These are phyloP conservation scores for Callimorpha dominula DNA, from an alignment of 2,888 invertebrate species.

Conservation along the genomic window DNA sequence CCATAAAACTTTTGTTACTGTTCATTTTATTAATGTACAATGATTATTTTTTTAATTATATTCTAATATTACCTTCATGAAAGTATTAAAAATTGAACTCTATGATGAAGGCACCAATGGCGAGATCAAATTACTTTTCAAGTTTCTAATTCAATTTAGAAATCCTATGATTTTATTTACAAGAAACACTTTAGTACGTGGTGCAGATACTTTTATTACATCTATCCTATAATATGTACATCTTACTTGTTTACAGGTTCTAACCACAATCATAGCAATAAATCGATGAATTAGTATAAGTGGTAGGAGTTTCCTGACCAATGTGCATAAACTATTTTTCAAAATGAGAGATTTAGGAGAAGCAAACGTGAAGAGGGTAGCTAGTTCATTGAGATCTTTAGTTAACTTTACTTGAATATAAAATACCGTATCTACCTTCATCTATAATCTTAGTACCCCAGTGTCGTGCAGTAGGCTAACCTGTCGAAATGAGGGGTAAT, in stretches of 20 bases:
- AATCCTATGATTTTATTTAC: not conserved
- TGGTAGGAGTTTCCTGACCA: not conserved
- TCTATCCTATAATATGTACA: not conserved
- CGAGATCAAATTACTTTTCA: not conserved
- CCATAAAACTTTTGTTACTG: not conserved
- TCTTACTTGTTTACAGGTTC: not conserved
- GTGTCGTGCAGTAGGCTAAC: conserved; percentile 55
- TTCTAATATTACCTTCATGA: not conserved
- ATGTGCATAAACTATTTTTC: too few species aligned
- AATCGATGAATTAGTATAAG: not conserved
- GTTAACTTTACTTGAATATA: not conserved
- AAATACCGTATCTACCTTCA: conserved; percentile 47
- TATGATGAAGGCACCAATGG: not conserved
- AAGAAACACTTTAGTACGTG: not conserved
- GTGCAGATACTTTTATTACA: not conserved
- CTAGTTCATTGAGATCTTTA: too few species aligned
- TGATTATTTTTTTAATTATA: not conserved
- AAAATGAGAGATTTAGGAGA: too few species aligned
- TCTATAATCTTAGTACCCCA: conserved; percentile 17
- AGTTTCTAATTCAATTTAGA: not conserved
- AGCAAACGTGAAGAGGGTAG: too few species aligned
- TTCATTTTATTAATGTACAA: not conserved
- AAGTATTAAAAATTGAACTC: not conserved
- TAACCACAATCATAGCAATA: not conserved
- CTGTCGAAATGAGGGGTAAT: conserved; percentile 61